phyloP scores from a whole-genome alignment of 2,113 vertebrate genomes.

The Gambusia affinis region DNA sequence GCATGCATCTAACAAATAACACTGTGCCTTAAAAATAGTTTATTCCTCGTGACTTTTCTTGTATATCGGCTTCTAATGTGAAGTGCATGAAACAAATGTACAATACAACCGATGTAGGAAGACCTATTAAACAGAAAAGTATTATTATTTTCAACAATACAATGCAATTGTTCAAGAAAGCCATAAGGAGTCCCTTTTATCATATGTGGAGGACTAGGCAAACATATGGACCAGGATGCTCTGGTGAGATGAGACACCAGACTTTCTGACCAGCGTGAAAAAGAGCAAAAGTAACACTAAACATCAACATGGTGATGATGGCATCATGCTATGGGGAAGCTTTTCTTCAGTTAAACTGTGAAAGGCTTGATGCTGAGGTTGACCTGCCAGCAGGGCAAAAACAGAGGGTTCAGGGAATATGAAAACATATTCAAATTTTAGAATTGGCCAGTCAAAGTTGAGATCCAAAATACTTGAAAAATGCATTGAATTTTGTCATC shows the following conservation, averaged over 20 bases:
- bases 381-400: neutral
- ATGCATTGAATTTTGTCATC: neutral
- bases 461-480: too few species aligned
- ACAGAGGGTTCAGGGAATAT: neutral
- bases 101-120: neutral
- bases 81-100: neutral
- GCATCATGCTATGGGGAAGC: too few species aligned
- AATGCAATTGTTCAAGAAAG: neutral
- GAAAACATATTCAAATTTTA: neutral
- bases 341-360: too few species aligned
- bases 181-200: neutral
- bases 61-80: neutral
- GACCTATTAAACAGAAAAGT: neutral
- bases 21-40: neutral
- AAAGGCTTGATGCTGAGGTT: neutral
- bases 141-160: neutral
- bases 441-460: neutral
- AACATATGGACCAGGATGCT: neutral
- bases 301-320: too few species aligned
- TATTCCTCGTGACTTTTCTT: neutral
- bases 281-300: neutral
- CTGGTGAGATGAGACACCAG: neutral
- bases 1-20: conserved; percentile 26
- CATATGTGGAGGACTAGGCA: neutral
- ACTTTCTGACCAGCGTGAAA: neutral